Evolutionary conservation across 2,888 invertebrate genomes (phyloP).

Genomic region (Isoperla grammatica): DNA sequence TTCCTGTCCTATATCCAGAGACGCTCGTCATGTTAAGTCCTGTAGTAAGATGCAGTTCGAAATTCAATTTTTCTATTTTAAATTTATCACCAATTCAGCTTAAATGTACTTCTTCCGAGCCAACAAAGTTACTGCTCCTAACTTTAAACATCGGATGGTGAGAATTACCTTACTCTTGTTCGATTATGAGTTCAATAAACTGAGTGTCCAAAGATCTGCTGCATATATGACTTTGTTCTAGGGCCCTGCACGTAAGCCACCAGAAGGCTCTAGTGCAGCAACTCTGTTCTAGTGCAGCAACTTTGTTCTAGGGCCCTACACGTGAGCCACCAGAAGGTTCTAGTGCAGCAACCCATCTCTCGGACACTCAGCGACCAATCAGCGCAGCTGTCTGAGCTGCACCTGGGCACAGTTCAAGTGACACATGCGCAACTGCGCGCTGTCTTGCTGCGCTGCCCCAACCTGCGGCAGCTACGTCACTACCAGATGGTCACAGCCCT

Average conservation of each 20-base stretch:
- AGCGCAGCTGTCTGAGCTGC: conserved; percentile 30
- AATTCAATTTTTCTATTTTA: too few species aligned
- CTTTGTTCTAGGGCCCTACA: conserved; percentile 24
- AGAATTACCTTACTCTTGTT: too few species aligned
- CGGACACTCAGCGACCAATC: background rate
- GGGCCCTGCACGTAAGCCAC: conserved; percentile 19
- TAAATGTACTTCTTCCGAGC: too few species aligned
- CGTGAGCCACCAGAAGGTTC: conserved; percentile 17
- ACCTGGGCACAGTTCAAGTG: conserved; percentile 33
- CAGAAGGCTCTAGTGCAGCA: conserved; percentile 7
- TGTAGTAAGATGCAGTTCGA: too few species aligned
- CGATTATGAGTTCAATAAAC: too few species aligned
- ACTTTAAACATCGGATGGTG: too few species aligned
- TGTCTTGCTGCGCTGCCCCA: conserved; percentile 31
- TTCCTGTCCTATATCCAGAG: too few species aligned
- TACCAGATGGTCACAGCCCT: conserved; percentile 37
- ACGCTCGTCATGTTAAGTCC: too few species aligned
- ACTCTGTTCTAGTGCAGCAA: background rate
- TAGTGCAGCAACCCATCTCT: background rate
- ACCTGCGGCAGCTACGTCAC: conserved; percentile 34
- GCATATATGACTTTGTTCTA: too few species aligned
- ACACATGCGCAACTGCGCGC: conserved; percentile 31
- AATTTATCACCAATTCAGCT: too few species aligned
- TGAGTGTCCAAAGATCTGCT: too few species aligned
- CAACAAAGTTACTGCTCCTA: too few species aligned